A percentile compares a stretch with the other conserved stretches of the same genome.
Conservation (phyloP, 2,797 vertebrate genomes). For the Adelosebastes latens region DNA sequence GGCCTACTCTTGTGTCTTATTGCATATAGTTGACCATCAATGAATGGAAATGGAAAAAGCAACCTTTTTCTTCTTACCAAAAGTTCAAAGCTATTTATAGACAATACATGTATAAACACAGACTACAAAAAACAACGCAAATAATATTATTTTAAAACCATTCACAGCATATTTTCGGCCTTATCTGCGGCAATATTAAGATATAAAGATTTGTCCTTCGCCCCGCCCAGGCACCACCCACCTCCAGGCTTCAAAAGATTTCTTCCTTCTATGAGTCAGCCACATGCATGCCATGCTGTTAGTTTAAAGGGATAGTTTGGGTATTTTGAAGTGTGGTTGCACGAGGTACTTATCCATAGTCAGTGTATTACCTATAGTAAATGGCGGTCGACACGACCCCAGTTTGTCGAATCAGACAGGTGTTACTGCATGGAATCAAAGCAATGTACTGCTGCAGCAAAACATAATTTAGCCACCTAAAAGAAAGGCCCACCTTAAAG, state of each 20-base stretch:
- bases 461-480: too few species aligned
- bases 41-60: not conserved
- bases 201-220: not conserved
- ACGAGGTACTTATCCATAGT: too few species aligned
- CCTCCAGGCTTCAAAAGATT: not conserved
- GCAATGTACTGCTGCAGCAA: too few species aligned
- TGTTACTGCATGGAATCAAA: accelerated
- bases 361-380: too few species aligned
- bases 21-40: not conserved
- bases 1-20: not conserved
- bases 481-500: too few species aligned
- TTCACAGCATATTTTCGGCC: not conserved
- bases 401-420: accelerated
- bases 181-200: not conserved
- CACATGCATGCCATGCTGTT: not conserved
- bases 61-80: not conserved
- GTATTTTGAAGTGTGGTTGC: too few species aligned
- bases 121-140: too few species aligned
- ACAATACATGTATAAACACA: too few species aligned
- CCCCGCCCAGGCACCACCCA: accelerated
- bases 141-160: not conserved
- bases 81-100: too few species aligned
- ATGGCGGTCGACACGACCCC: accelerated
- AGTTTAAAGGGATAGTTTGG: too few species aligned
- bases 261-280: not conserved